Base-by-base conservation (phyloP, 2,113 vertebrate species). In the Poeciliopsis occidentalis region DNA sequence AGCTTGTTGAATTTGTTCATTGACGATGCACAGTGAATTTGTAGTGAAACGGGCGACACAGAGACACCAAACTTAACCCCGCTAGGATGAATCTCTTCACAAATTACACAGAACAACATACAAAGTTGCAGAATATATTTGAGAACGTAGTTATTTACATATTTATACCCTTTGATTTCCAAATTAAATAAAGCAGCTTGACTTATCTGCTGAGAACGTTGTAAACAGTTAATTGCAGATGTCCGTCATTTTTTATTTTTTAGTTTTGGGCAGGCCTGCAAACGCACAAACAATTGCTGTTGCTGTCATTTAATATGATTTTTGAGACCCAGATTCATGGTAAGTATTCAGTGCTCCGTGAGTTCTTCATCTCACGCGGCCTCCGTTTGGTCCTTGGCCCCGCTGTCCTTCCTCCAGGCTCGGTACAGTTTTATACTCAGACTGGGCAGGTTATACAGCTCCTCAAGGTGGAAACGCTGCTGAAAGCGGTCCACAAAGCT, bases 381-480 rank as follows among this genome's bases (percentile, higher is more conserved):
- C 47, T 75, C 54, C 71, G 69, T 19, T 31, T 63, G 39, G 37
- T 79, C 73, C 17, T 60, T 66, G 4, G 87, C 89, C 87, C 66
- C 72, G 84, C 60, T 11, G 66, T 81, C 78, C 85, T 88, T 96
- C 89, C 93, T 97, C 90, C 91, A 92, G 64, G 96, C 97, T 76
- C 94, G 95, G 80, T 95, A 99, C 66, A 99, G 90, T 84, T 96
- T 96, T 88, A 99, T 99, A n/a, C 91, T 90, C 74, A 98, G 92
- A 82, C 94, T 97, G 1, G 97, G 97, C 47, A 98, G 95, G 90
- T 95, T 74, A 8, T 95, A 97, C 79, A 98, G 84, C 86, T 95
- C 93, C 73, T 97, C 94, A 64, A 97, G 44, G 64, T 96, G 87
- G 93, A 99, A 99, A n/a, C 88, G 78, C 10, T 87, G 88, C 83